Evolutionary conservation across 2,113 vertebrate species (phyloP).

Genomic region (Pelobates fuscus): DNA sequence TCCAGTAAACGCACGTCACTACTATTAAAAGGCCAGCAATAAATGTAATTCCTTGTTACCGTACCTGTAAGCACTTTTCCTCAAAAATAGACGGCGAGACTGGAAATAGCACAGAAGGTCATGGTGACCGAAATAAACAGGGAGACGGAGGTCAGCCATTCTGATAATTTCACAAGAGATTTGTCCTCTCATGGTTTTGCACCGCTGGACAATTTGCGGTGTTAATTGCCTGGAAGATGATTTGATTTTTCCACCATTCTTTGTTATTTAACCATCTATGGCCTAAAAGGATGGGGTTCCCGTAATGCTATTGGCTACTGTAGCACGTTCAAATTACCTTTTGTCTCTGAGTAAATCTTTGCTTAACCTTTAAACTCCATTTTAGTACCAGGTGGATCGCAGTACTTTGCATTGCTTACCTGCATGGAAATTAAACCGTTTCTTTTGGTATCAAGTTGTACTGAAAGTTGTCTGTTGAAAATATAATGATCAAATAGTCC

Average conservation of each 20-base stretch:
- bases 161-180: slow-evolving; percentile 7
- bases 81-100: background rate
- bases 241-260: background rate
- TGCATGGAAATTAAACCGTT: no score
- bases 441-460: no score
- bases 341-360: no score
- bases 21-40: slow-evolving; percentile 5
- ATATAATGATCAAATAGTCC: no score
- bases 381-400: no score
- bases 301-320: no score
- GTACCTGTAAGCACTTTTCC: background rate
- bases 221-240: background rate
- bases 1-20: slow-evolving; percentile 12
- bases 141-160: background rate
- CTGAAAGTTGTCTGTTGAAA: no score
- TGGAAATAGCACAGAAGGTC: slow-evolving; percentile 10
- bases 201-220: background rate
- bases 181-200: background rate
- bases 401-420: no score
- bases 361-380: no score
- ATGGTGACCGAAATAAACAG: slow-evolving; percentile 21
- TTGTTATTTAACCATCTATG: background rate
- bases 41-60: slow-evolving; percentile 6
- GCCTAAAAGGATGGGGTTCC: no score
- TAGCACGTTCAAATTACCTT: no score